Conservation (phyloP, 2,113 vertebrate genomes). For the Oryzias javanicus region DNA sequence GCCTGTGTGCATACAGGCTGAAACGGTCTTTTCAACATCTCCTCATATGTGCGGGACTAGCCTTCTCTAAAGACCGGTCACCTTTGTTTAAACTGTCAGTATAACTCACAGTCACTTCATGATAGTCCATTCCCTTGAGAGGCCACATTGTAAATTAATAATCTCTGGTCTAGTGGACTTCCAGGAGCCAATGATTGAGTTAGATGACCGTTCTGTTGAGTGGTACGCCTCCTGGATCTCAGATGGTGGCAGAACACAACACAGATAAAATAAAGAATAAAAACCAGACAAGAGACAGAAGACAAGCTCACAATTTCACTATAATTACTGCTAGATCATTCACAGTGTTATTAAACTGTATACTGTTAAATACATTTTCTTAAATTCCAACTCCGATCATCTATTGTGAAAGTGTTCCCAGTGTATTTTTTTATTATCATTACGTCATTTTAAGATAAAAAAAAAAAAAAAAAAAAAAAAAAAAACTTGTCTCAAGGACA, state of each 20-base stretch:
- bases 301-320: no score
- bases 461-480: no score
- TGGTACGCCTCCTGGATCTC: conserved; percentile 33
- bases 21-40: conserved; percentile 38
- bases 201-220: conserved; percentile 29
- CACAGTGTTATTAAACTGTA: no score
- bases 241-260: conserved; percentile 46
- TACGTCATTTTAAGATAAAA: no score
- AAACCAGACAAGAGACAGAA: no score
- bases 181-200: conserved; percentile 50
- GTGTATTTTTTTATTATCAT: no score
- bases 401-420: no score
- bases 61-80: conserved; percentile 34
- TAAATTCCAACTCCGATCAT: no score
- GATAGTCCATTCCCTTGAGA: conserved; percentile 35
- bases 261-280: conserved; percentile 23
- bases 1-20: conserved; percentile 35
- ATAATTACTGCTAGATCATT: no score
- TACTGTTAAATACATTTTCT: no score
- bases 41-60: conserved; percentile 32
- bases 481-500: no score
- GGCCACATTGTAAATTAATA: conserved; percentile 42
- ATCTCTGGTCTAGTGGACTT: conserved; percentile 35
- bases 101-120: conserved; percentile 33
- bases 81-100: conserved; percentile 39